These are phyloP conservation scores for Pelobates cultripes DNA, from an alignment of 2,797 vertebrate genomes.

Conservation along the genomic window DNA sequence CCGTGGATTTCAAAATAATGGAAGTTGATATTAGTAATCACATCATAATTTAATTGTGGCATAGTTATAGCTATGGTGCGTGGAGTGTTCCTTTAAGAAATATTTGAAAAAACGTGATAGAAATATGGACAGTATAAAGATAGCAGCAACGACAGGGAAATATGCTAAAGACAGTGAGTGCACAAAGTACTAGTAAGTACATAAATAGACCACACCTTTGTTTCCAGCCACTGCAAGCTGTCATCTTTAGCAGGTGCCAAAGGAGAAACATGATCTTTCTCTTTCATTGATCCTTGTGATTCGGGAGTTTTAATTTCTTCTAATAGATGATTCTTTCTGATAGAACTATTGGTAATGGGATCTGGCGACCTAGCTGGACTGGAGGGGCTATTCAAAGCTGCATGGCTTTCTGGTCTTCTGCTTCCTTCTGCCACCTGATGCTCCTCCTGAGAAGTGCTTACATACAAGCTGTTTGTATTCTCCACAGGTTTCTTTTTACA, in stretches of 20 bases:
- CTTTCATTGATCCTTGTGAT: neutral
- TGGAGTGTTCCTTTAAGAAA: too few species aligned
- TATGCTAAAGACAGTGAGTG: too few species aligned
- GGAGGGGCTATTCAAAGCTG: neutral
- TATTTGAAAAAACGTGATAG: too few species aligned
- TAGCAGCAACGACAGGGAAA: too few species aligned
- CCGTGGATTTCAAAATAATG: too few species aligned
- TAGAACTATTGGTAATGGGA: neutral
- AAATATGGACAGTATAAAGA: too few species aligned
- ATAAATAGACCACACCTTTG: constrained; percentile 21
- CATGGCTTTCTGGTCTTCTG: neutral
- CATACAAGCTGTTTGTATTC: neutral
- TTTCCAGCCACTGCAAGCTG: constrained; percentile 5
- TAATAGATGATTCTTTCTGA: too few species aligned
- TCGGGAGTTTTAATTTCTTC: neutral
- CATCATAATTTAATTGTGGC: too few species aligned
- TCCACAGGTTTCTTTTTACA: neutral
- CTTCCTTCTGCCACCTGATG: neutral
- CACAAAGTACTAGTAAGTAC: neutral
- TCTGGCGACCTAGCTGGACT: neutral
- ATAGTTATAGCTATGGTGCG: too few species aligned
- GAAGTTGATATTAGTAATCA: too few species aligned
- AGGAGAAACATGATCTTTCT: neutral
- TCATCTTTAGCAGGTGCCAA: neutral
- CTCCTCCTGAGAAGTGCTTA: neutral